Percentiles rank a stretch among this genome's conserved stretches.
These are phyloP conservation scores for Coptotermes formosanus DNA, from an alignment of 1,140 invertebrate species.

Conservation along the genomic window DNA sequence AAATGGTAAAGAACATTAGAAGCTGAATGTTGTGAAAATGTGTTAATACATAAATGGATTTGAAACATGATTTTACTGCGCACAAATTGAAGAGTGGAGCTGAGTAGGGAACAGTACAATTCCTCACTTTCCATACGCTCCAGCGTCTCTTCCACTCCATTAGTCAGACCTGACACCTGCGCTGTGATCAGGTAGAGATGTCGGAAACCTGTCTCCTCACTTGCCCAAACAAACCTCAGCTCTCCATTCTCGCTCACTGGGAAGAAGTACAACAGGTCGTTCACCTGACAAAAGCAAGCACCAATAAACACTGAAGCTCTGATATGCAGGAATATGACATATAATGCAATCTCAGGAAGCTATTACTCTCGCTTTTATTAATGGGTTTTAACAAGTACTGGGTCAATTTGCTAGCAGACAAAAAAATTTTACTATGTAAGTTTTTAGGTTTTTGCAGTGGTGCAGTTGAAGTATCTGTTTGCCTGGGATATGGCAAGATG, in stretches of 20 bases:
- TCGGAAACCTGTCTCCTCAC: constrained; percentile 86
- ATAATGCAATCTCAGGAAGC: background rate
- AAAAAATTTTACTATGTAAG: too few relatives aligned
- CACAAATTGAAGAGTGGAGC: constrained; percentile 34
- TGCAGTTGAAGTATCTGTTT: too few relatives aligned
- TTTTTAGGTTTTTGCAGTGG: too few relatives aligned
- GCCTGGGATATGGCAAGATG: too few relatives aligned
- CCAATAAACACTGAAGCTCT: constrained; percentile 15
- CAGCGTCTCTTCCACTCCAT: constrained; percentile 47
- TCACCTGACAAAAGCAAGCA: constrained; percentile 54
- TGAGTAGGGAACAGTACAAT: constrained; percentile 32
- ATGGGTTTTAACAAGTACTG: background rate
- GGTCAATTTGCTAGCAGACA: background rate
- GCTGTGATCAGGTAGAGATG: constrained; percentile 83
- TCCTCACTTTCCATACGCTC: constrained; percentile 50
- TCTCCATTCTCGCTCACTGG: constrained; percentile 50
- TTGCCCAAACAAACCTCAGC: constrained; percentile 86
- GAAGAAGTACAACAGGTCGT: constrained; percentile 81
- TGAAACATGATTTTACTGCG: constrained; percentile 34
- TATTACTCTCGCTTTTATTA: background rate
- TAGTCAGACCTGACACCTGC: constrained; percentile 46
- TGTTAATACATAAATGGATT: constrained; percentile 4
- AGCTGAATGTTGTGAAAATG: background rate
- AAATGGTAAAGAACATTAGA: background rate
- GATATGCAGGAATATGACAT: too few relatives aligned